Evolutionary conservation across 37 sponge, comb jelly and placozoan species (phyloP).

Genomic region (Eunapius fragilis): DNA sequence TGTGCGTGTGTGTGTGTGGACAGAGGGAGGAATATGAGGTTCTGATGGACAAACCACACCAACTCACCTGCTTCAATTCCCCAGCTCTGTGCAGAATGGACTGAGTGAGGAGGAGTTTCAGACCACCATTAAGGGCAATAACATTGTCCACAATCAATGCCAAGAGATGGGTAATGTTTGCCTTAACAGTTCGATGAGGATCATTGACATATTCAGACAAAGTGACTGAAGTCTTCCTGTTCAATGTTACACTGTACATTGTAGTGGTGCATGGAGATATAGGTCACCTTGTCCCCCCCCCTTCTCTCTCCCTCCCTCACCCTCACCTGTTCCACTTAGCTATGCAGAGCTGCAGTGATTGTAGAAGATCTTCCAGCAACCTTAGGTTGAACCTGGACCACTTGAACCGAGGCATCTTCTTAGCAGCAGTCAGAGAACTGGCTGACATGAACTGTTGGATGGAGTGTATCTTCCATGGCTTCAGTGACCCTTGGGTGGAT

Average conservation of each 20-base stretch:
- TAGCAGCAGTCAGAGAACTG: background rate
- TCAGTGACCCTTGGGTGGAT: background rate
- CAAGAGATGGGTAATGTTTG: slow-evolving; percentile 74
- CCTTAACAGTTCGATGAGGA: background rate
- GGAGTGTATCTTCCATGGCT: background rate
- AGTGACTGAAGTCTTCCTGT: background rate
- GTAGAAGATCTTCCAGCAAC: slow-evolving; percentile 60
- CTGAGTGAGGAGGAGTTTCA: slow-evolving; percentile 53
- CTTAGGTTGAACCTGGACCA: slow-evolving; percentile 65
- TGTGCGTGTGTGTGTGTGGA: background rate
- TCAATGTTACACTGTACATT: background rate
- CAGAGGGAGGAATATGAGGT: background rate
- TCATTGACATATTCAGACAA: background rate
- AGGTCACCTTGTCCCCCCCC: no score
- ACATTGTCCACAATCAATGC: slow-evolving; percentile 71
- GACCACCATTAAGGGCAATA: slow-evolving; percentile 67
- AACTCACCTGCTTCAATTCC: background rate
- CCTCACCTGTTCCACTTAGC: slow-evolving; percentile 67
- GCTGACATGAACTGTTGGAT: background rate
- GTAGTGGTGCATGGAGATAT: background rate
- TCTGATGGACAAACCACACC: background rate
- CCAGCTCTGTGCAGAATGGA: background rate
- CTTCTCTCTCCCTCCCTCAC: background rate
- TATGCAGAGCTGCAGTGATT: slow-evolving; percentile 30
- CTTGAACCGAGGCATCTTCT: slow-evolving; percentile 58